These are phyloP conservation scores for Drosophila testacea DNA, from an alignment of 2,888 invertebrate genomes.

Conservation along the genomic window DNA sequence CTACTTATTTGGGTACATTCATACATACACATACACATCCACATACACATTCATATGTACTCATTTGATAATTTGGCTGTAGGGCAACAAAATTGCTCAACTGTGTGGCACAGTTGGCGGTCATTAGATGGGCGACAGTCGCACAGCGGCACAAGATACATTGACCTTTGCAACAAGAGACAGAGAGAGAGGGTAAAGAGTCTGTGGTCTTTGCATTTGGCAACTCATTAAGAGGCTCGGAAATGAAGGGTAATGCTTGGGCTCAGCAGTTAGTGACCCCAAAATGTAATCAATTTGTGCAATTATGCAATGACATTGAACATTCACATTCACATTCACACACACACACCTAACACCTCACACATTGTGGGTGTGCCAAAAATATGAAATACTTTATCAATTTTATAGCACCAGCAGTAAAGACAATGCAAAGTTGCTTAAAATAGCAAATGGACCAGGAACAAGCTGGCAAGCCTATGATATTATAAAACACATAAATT, in stretches of 20 bases:
- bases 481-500: slow-evolving; percentile 62
- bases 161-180: slow-evolving; percentile 61
- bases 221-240: slow-evolving; percentile 59
- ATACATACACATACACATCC: not conserved
- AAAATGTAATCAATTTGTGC: slow-evolving; percentile 74
- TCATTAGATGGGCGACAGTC: slow-evolving; percentile 62
- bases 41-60: slow-evolving; percentile 5
- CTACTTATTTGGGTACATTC: slow-evolving; percentile 35
- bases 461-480: slow-evolving; percentile 43
- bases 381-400: slow-evolving; percentile 38
- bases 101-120: slow-evolving; percentile 76
- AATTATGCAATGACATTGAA: slow-evolving; percentile 69
- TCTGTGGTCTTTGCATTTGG: slow-evolving; percentile 31
- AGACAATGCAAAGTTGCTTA: slow-evolving; percentile 43
- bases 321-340: slow-evolving; percentile 12
- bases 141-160: slow-evolving; percentile 54
- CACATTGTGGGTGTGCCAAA: slow-evolving; percentile 16
- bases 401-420: slow-evolving; percentile 22
- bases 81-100: slow-evolving; percentile 59
- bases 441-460: slow-evolving; percentile 56
- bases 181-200: not conserved
- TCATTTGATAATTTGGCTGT: slow-evolving; percentile 36
- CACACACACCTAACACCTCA: not conserved
- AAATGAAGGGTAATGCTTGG: slow-evolving; percentile 64
- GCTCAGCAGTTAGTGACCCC: slow-evolving; percentile 22